phyloP scores from a whole-genome alignment of 2,113 vertebrate species.

The Paraplagusia blochii region DNA sequence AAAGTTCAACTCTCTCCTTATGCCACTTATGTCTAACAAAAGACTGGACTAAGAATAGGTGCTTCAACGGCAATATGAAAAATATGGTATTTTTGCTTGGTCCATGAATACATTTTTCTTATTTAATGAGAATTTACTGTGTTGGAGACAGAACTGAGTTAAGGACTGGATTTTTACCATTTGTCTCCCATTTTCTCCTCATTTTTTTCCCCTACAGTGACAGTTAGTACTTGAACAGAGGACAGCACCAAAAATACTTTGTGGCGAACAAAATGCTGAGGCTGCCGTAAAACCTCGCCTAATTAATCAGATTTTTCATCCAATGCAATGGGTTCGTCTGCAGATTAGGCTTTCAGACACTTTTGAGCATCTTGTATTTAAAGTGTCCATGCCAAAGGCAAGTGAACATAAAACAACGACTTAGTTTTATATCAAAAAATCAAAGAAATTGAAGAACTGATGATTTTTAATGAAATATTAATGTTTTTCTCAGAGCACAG shows the following conservation, averaged over 20 bases:
- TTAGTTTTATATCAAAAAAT: constrained; percentile 34
- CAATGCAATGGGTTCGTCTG: constrained; percentile 2
- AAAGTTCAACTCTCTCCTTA: no score
- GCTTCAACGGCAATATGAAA: no score
- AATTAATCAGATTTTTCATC: constrained; percentile 15
- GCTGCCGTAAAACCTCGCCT: constrained; percentile 19
- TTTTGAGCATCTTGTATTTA: constrained; percentile 35
- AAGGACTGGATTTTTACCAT: no score
- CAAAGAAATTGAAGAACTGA: constrained; percentile 39
- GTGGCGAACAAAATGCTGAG: constrained; percentile 37
- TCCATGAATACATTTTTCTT: no score
- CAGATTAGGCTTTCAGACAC: constrained; percentile 36
- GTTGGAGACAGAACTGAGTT: no score
- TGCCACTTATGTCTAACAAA: no score
- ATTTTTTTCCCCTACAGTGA: no score
- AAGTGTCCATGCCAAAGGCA: constrained; percentile 24
- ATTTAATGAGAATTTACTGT: no score
- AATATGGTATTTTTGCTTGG: no score
- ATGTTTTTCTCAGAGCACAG: constrained; percentile 51
- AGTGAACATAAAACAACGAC: constrained; percentile 29
- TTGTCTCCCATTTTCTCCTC: no score
- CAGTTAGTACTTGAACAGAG: background rate
- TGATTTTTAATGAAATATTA: constrained; percentile 40
- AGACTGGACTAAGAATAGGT: no score
- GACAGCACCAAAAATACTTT: constrained; percentile 14